Base-by-base conservation (phyloP, 2,113 vertebrate genomes). In the Nibea albiflora region DNA sequence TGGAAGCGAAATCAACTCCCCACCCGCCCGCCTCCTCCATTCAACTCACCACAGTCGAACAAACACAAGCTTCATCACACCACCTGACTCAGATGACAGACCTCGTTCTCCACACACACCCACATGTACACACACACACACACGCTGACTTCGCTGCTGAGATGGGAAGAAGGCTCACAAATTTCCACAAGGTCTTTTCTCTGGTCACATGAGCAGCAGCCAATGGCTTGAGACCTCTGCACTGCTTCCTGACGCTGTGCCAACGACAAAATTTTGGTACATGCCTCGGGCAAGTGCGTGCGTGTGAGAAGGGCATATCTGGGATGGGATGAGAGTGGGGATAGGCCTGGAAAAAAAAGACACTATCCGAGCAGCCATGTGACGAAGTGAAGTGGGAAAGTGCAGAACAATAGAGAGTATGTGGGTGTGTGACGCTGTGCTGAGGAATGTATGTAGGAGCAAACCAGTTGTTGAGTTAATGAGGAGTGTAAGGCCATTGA, bases 341-440 rank as follows among this genome's bases (percentile, higher is more conserved):
- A 70, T 28, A 56, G 69, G 77, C 65, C 50, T 75, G 83, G 31
- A 78, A 76, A 62, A 61, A 81, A 81, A 82, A 65, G 35, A 65
- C 52, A 66, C 67, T n/a, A 61, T 78, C 57, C 73, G 60, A 63
- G 5, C 35, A 35, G 58, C 19, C 52, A 53, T 26, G 60, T 77
- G 83, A 52, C 69, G 61, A 54, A 31, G 79, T 61, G 11, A 77
- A 73, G 77, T 28, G 66, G 81, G 81, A 89, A 87, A 68, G 61
- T 68, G 70, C 20, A 80, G 81, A 91, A 93, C 93, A 93, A 91
- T 90, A 39, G 78, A 44, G 85, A 72, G 74, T 1, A n/a, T 65
- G 88, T 90, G 85, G 83, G 87, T 70, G 87, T 87, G 80, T 87
- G 85, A 86, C 58, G 47, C 35, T 8, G 63, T 3, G 24, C 60